A percentile compares a stretch with the other conserved stretches of the same genome.
These are phyloP conservation scores for Antigone vipio DNA, from an alignment of 2,113 vertebrate genomes.

Conservation along the genomic window DNA sequence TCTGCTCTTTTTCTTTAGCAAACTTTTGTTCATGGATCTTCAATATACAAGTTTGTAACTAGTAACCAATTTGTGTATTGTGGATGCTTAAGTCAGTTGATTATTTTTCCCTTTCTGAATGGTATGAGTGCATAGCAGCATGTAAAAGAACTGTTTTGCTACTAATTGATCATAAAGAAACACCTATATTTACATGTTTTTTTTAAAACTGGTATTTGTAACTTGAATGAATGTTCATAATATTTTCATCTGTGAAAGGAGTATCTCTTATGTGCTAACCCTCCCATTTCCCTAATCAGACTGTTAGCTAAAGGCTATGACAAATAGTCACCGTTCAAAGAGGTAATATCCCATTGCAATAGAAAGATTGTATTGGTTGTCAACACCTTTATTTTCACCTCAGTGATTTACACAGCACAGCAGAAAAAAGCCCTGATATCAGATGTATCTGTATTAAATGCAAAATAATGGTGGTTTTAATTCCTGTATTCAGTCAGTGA, in stretches of 20 bases:
- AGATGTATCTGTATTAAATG: background rate
- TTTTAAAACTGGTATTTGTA: background rate
- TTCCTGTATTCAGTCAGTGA: background rate
- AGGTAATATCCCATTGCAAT: background rate
- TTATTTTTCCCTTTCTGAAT: background rate
- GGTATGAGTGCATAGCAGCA: background rate
- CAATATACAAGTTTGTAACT: background rate
- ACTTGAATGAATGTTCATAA: background rate
- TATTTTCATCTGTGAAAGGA: background rate
- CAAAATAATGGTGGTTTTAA: background rate
- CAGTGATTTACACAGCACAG: background rate
- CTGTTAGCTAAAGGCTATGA: background rate
- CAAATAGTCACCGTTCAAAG: background rate
- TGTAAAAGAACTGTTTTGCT: background rate
- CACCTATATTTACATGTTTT: background rate
- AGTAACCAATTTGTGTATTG: background rate
- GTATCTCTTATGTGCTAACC: background rate
- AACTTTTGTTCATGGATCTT: background rate
- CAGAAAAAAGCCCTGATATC: background rate
- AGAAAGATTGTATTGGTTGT: background rate
- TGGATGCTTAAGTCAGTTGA: background rate
- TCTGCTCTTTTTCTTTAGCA: background rate
- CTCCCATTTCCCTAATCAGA: background rate
- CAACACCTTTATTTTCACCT: background rate
- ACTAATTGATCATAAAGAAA: background rate